Base-by-base conservation (phyloP, 2,888 invertebrate species). In the Shargacucullia verbasci region DNA sequence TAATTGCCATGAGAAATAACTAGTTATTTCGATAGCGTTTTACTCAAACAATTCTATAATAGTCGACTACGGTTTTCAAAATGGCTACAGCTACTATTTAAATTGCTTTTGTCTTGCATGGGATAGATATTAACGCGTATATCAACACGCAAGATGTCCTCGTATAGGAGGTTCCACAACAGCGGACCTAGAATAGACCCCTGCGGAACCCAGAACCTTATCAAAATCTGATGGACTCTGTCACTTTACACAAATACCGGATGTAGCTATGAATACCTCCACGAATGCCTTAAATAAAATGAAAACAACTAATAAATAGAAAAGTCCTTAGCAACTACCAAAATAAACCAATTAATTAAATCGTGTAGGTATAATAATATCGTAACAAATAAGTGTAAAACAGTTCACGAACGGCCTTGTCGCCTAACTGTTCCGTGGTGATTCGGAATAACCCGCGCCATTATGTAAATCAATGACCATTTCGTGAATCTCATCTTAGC, bases 381-480 rank as follows among this genome's bases (percentile, higher is more conserved):
- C 57, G 58, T 76, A 67, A 67, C 56, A 59, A 64, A 67, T 57
- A 67, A 59, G 52, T 59, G n/a, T 46, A 43, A 52, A 56, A 67
- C 40, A 53, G 44, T 49, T 64, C 25, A 38, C 33, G 48, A 69
- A 72, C 82, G 89, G 83, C 89, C 88, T 88, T 88, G 89, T 69
- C 72, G 70, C 65, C 76, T 87, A 89, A 87, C 88, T 86, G 89
- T 89, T 85, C 75, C 76, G 70, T 45, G 62, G 71, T 62, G 54
- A 63, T 59, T 81, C 58, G 82, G 79, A 82, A 84, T 81, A 83
- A 85, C 82, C 84, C 84, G 77, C 61, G 70, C 70, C 73, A 81
- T 81, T 83, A 85, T 84, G 82, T 74, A 80, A 86, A 85, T 79
- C 55, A 65, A 59, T 54, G 59, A 59, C 70, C 56, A 78, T 81